Conservation (phyloP, 2,888 invertebrate genomes). For the Drosophila sordidapex region DNA sequence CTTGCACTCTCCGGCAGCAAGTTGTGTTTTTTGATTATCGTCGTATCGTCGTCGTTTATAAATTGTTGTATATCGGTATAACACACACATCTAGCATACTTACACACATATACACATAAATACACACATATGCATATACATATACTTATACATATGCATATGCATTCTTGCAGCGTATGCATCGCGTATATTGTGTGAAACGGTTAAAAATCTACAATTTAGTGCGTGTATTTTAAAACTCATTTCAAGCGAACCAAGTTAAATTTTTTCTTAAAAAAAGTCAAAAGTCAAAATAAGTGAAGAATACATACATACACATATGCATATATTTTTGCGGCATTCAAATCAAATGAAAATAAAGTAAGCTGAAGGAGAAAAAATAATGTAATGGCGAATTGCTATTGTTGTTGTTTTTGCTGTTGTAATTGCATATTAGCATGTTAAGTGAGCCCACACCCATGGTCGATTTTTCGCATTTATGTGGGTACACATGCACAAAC, state of each 20-base stretch:
- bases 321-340: conserved; percentile 39
- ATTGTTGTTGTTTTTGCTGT: conserved; percentile 12
- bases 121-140: conserved; percentile 34
- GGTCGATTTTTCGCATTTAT: conserved; percentile 72
- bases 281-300: conserved; percentile 37
- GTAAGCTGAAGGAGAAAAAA: conserved; percentile 37
- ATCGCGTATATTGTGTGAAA: conserved; percentile 45
- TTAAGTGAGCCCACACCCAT: conserved; percentile 73
- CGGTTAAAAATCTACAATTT: conserved; percentile 61
- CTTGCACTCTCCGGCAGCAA: conserved; percentile 85
- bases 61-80: conserved; percentile 81
- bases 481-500: conserved; percentile 16
- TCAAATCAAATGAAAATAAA: conserved; percentile 42
- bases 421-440: conserved; percentile 39
- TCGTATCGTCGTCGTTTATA: conserved; percentile 79
- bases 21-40: conserved; percentile 85
- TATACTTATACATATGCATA: conserved; percentile 34
- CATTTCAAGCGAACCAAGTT: conserved; percentile 59
- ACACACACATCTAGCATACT: conserved; percentile 68
- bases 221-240: conserved; percentile 67
- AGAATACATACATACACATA: conserved; percentile 37
- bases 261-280: conserved; percentile 35
- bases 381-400: conserved; percentile 23
- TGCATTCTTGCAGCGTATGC: conserved; percentile 32
- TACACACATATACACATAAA: conserved; percentile 48